Percentiles rank a stretch among this genome's conserved stretches.
These are phyloP conservation scores for Antechinus stuartii DNA, from an alignment of 2,113 vertebrate genomes.

Conservation along the genomic window DNA sequence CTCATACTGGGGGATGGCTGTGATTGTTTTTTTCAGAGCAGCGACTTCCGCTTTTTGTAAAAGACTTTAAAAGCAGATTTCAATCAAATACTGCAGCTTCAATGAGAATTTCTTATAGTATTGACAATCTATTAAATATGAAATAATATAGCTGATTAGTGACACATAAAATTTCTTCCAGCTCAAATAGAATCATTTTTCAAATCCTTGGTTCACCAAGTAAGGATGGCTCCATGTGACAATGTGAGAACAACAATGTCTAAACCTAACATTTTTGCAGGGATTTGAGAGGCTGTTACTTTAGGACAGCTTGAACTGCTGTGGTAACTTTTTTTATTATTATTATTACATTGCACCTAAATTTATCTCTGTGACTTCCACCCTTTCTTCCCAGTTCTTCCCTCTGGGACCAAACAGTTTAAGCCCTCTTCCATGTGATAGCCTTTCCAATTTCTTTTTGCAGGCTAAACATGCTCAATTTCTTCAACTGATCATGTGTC, in stretches of 20 bases:
- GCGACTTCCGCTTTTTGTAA: slow-evolving; percentile 51
- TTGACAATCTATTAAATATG: slow-evolving; percentile 38
- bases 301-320: background rate
- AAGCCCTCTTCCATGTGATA: background rate
- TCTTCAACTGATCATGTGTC: background rate
- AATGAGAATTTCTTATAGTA: slow-evolving; percentile 47
- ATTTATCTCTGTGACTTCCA: background rate
- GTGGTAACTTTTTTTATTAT: background rate
- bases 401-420: background rate
- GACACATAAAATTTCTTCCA: slow-evolving; percentile 16
- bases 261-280: background rate
- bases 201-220: background rate
- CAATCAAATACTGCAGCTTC: slow-evolving; percentile 65
- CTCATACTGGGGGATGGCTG: slow-evolving; percentile 32
- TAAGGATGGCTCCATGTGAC: background rate
- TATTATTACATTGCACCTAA: background rate
- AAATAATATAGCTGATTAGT: slow-evolving; percentile 37
- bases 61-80: slow-evolving; percentile 47
- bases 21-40: slow-evolving; percentile 44
- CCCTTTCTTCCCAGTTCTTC: background rate
- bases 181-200: slow-evolving; percentile 6
- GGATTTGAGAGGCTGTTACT: background rate
- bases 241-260: background rate
- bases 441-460: background rate
- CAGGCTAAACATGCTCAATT: background rate